Evolutionary conservation across 2,888 invertebrate genomes (phyloP), one percentile per base, ranked within the genome.

Genomic region (Andrena minutula): DNA sequence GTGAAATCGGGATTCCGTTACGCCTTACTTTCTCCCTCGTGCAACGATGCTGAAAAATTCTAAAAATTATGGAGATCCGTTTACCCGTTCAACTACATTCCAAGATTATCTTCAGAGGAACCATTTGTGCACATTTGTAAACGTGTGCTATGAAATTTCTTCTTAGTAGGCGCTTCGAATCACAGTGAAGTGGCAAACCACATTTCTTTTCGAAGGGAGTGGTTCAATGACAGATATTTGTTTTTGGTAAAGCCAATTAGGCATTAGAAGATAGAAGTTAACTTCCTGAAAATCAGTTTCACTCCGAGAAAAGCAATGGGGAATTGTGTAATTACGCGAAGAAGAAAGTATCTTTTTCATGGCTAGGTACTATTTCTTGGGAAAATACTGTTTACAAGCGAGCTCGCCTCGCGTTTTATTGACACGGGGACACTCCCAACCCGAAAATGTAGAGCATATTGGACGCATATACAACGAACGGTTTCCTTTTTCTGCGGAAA

Each of bases 21-120:
- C 20, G 16, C 1, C 30, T 64, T 56, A 69, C 86, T 83, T 85
- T 86, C 86, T 74, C 86, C 49, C 8, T 61, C 53, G 30, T 26
- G 5, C 10, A 47, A 64, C 35, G 8, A 20, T 66, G 47, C 6
- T 2, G 12, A 41, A 16, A 41, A 23, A n/a, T n/a, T 2, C 0
- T 10, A n/a, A 26, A 49, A 32, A 73, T 69, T 35, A 23, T 26
- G 30, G 26, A 47, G 7, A 32, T 4, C 12, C 3, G 16, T 8
- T 26, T 30, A 49, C 7, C 6, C 12, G 56, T 51, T 30, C 2
- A 2, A 4, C 63, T 10, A 16, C 28, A 23, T 28, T 28, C 1
- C 1, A 8, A 53, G 23, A 8, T 51, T 63, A 41, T 41, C 3
- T 41, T 41, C 4, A 12, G 16, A 4, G 4, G 4, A 41, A 41